Evolutionary conservation across 2,797 vertebrate species (phyloP), one percentile per base, ranked within the genome.

Genomic region (Poeciliopsis infans): DNA sequence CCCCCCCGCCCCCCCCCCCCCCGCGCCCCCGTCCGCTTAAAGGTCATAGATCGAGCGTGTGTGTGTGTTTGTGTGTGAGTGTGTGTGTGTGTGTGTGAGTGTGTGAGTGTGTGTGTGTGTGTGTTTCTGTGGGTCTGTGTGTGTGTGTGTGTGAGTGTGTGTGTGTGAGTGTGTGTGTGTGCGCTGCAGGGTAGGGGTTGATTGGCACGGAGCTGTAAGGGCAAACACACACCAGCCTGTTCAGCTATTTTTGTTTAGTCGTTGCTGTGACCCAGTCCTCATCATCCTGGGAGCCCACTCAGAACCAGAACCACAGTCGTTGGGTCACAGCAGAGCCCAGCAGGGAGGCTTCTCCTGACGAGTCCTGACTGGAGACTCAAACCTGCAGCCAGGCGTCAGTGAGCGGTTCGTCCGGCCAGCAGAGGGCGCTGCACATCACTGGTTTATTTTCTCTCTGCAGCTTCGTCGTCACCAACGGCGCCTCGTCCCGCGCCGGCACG

Each of bases 391-490:
- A 64, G 31, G 15, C 33, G 4, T 59, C 55, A 59, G 28, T 28
- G 11, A 57, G 55, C 5, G 11, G 43, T 12, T 57, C n/a, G 13
- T 28, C 55, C 55, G 13, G 11, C 31, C 59, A 31, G n/a, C 18
- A 47, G 76, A 64, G 33, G 71, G 80, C 51, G 61, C 75, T 25
- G 25, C 47, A 36, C 46, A 13, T 13, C 5, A 1, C 4, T 20
- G 13, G 49, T 12, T 3, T 49, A 0, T 49, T 41, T 45, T 36
- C 7, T 59, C 36, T 74, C 47, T 64, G 33, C 85, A 97, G 96
- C 88, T 97, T 97, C 46, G 81, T 93, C 1, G 83, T 97, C 71
- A 95, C 93, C 79, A 97, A 96, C 2, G 91, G 93, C 0, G 84
- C 90, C 74, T 88, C 80, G 0, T 93, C 95, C 8, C 93, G 86